Evolutionary conservation across 2,113 vertebrate species (phyloP), one percentile per base, ranked within the genome.

Genomic region (Eleginops maclovinus): DNA sequence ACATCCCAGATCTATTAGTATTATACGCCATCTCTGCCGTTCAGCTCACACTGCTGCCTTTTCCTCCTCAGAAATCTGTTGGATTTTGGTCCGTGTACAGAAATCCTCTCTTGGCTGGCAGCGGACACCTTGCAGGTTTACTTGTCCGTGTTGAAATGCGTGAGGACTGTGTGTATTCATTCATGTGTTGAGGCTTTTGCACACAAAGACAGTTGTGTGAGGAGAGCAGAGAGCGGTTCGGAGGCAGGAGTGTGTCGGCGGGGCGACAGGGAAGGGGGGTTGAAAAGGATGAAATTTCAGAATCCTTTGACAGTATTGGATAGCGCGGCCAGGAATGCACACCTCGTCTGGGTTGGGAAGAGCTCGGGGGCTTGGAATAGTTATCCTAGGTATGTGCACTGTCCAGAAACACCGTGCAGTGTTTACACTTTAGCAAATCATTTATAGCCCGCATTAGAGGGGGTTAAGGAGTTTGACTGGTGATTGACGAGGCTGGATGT

Each of bases 281-380:
- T 41, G 54, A 9, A 76, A 61, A 67, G 90, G 89, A 89, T 92
- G 91, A 92, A 85, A 92, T 94, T 93, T 91, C 89, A 94, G 88
- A 91, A 90, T 92, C 90, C 76, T 88, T 80, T 88, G 78, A 88
- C 80, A 21, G 89, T 76, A 61, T 84, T 90, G 81, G 88, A 77
- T 87, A 69, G 81, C 83, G n/a, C 16, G 72, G 65, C 78, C 77
- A 88, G 87, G 91, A 91, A 92, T 89, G 88, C 83, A 72, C 88
- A 90, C 87, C 84, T 87, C 67, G 75, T 72, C 82, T 82, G 84
- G 78, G 75, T 75, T 68, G 58, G 85, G 75, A 82, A 77, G 79
- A 83, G 84, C 72, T 75, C 6, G 21, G 64, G 82, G 79, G 74
- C 83, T 86, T 85, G 79, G 67, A 78, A 58, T 67, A 73, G 85